Conservation (phyloP, 2,113 vertebrate genomes). For the Corythoichthys haematopterus region DNA sequence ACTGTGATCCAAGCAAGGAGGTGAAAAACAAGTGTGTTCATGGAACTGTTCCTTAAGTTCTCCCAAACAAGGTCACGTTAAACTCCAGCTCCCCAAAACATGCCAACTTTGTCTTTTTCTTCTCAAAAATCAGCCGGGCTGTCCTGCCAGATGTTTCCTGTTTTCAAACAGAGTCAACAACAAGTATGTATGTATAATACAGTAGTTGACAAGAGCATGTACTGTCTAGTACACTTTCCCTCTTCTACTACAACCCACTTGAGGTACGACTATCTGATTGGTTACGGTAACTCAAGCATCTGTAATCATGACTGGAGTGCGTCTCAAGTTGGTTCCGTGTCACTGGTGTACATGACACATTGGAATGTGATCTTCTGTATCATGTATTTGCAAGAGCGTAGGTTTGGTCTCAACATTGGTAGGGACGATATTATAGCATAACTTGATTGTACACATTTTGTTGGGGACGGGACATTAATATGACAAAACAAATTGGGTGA, state of each 20-base stretch:
- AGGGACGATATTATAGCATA: no score
- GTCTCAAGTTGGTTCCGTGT: not conserved
- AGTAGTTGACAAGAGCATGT: no score
- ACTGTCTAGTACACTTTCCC: not conserved
- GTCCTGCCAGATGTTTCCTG: not conserved
- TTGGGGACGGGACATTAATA: no score
- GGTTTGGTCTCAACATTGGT: no score
- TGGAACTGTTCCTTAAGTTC: not conserved
- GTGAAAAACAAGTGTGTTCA: constrained; percentile 2
- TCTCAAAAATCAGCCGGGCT: constrained; percentile 7
- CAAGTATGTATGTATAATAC: no score
- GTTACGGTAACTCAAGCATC: not conserved
- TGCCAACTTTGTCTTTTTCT: not conserved
- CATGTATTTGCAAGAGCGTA: no score
- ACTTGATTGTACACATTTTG: no score
- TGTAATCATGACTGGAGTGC: not conserved
- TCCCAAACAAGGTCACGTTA: not conserved
- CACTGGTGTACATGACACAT: not conserved
- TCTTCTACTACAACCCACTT: not conserved
- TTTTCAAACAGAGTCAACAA: not conserved
- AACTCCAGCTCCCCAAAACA: constrained; percentile 16
- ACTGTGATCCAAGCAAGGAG: not conserved
- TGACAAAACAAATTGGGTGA: no score
- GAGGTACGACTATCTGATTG: not conserved
- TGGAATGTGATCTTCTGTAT: not conserved